Evolutionary conservation across 2,113 vertebrate species (phyloP), one percentile per base, ranked within the genome.

Genomic region (Pseudopodoces humilis): DNA sequence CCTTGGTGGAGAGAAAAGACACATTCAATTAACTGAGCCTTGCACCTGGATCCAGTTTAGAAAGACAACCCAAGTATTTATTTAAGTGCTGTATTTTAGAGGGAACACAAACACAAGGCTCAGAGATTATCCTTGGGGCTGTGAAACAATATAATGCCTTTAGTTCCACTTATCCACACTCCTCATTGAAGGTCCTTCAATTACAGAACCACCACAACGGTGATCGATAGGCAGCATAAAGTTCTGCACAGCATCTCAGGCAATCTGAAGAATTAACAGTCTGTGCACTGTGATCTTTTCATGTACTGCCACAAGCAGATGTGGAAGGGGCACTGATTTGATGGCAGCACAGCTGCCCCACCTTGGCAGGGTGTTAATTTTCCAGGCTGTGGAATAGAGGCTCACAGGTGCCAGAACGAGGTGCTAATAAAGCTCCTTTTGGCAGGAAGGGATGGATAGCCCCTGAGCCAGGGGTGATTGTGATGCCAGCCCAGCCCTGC

Each of bases 231-330:
- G 62, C 94, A 58, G 92, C 92, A 64, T 21, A n/a, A 91, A 78
- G 80, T 82, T 75, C 83, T 70, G 72, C 41, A 19, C 77, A 60
- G 91, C 92, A 60, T 86, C 77, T 86, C 28, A 9, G 80, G 80
- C 72, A 59, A 82, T 41, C 86, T 86, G 81, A 37, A 92, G 78
- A 96, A 92, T 71, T 71, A 91, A 71, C 64, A 77, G 35, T 59
- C 91, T 90, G 91, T 55, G 76, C 85, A 70, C 88, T 68, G 70
- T 30, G 77, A 71, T 94, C 92, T 55, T 84, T 65, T 68, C 79
- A 64, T 82, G 88, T 41, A n/a, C 35, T 79, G 77, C 86, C 74
- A 92, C 92, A 91, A 68, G 75, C 60, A 60, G 82, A 28, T 28
- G 33, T 44, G 70, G 19, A 33, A 83, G 87, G 59, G 22, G 68